These are phyloP conservation scores for Ramazzottius varieornatus DNA, from an alignment of 2,888 invertebrate genomes.

Conservation along the genomic window DNA sequence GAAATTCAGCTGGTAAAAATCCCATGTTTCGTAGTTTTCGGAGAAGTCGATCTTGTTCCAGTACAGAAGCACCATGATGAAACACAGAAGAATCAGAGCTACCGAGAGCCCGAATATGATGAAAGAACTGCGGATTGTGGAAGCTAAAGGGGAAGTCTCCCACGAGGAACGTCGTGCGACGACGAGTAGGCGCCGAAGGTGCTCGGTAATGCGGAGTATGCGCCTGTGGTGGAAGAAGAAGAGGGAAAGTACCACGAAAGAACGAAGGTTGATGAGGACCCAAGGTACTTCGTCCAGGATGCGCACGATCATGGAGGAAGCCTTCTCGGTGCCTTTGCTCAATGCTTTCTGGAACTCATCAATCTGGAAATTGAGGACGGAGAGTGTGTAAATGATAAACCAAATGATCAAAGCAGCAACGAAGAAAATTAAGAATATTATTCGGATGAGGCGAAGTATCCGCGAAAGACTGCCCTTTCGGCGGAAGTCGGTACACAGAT, in stretches of 20 bases:
- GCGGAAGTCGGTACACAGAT: neutral
- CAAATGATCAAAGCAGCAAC: neutral
- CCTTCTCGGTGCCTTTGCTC: neutral
- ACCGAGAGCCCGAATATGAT: neutral
- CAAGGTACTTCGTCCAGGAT: neutral
- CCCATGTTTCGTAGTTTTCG: neutral
- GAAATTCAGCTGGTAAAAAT: neutral
- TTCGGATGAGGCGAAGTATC: too few relatives aligned
- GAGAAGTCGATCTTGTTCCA: neutral
- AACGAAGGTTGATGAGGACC: neutral
- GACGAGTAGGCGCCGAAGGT: neutral
- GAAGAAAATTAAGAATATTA: neutral
- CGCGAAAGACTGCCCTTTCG: neutral
- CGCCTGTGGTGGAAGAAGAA: neutral
- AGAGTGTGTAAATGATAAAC: neutral
- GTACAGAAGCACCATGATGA: neutral
- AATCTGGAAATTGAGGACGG: neutral
- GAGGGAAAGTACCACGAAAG: neutral
- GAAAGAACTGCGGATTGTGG: neutral
- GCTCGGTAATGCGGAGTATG: neutral
- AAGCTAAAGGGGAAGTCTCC: too few relatives aligned
- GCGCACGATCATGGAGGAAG: neutral
- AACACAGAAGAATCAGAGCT: neutral
- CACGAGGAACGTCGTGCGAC: too few relatives aligned
- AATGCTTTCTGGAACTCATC: neutral